Evolutionary conservation across 2,888 invertebrate species (phyloP).

Genomic region (Drosophila hamatofila): DNA sequence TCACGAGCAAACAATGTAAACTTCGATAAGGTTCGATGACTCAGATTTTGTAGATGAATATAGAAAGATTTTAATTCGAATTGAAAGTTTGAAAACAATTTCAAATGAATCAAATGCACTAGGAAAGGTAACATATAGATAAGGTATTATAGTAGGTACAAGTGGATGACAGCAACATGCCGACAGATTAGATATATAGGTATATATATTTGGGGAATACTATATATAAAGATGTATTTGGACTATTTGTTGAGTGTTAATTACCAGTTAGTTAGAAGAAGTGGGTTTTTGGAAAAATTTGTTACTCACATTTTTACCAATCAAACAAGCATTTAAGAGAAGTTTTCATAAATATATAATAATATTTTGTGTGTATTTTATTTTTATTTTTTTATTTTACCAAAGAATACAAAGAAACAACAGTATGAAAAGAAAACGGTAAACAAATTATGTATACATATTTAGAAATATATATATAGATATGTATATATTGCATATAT

Average conservation of each 20-base stretch:
- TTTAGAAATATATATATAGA: conserved; percentile 35
- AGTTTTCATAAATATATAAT: conserved; percentile 75
- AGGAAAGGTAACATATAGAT: conserved; percentile 11
- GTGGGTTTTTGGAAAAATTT: conserved; percentile 71
- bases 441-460: conserved; percentile 59
- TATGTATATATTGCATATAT: conserved; percentile 17
- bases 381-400: conserved; percentile 13
- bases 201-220: conserved; percentile 7
- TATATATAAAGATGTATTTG: conserved; percentile 35
- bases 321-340: conserved; percentile 85
- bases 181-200: conserved; percentile 32
- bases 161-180: conserved; percentile 55
- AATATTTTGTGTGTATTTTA: conserved; percentile 45
- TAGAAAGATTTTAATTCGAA: neutral
- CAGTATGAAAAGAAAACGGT: conserved; percentile 64
- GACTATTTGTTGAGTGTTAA: conserved; percentile 44
- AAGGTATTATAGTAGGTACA: conserved; percentile 8
- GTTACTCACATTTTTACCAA: conserved; percentile 85
- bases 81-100: neutral
- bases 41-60: neutral
- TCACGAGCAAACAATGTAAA: conserved; percentile 12
- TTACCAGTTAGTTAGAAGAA: conserved; percentile 69
- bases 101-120: conserved; percentile 17
- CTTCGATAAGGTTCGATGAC: neutral
- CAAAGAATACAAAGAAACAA: conserved; percentile 67